Base-by-base conservation (phyloP, 2,888 invertebrate species). In the Synanthedon myopaeformis region DNA sequence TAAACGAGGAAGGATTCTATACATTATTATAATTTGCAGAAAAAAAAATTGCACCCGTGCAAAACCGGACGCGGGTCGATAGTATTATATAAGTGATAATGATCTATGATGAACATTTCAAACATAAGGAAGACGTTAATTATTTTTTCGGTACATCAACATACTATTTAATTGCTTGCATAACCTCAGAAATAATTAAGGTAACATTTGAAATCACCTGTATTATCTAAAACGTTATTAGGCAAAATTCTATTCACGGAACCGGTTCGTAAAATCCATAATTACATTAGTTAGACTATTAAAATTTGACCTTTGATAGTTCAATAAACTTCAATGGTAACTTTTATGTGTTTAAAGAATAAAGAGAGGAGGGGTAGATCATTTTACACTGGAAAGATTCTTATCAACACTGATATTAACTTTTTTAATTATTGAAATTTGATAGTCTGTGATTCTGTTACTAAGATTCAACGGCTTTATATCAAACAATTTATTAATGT, bases 371-470 rank as follows among this genome's bases (percentile, higher is more conserved):
- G 41, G 45, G 49, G 51, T 51, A 56, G 59, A 41, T 55, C 59
- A 55, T 41, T 13, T 51, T 59, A 55, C 10, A 51, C 49, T 61
- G 57, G 59, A 56, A 54, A 63, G 66, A 71, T 70, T 55, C 64
- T 70, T 69, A 77, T 75, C 74, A 63, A 58, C 55, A 58, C 57
- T 52, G 61, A 62, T 67, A 67, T 49, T 23, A 49, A 49, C 8
- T 23, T 76, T 63, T 76, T 63, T 75, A 73, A 77, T 35, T 35
- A 35, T 78, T 77, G 79, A 73, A 79, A 79, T 64, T 63, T 69
- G 77, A 79, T 79, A 49, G 49, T 49, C 23, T 17, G 49, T 23
- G 13, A 49, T 19, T 49, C 17, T 12, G 49, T 23, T 49, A 54
- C 63, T 61, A 62, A 60, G 57, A 65, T 62, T 57, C 54, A 57